Percentiles rank a stretch among this genome's conserved stretches.
Conservation (phyloP, 2,113 vertebrate species). For the Sylvilagus bachmani region DNA sequence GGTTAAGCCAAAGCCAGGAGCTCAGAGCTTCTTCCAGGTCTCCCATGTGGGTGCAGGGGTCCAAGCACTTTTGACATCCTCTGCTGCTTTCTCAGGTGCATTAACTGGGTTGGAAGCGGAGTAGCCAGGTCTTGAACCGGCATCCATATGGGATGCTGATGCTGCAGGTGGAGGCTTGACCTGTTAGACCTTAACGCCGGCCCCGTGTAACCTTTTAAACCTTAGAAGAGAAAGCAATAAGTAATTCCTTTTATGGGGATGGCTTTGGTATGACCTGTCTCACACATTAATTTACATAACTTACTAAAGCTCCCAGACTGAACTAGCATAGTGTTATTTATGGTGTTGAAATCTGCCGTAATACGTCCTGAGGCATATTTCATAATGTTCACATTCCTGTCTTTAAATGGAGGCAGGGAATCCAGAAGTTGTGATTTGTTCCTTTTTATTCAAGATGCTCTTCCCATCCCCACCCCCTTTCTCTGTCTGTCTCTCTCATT, state of each 20-base stretch:
- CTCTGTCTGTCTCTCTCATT: not conserved
- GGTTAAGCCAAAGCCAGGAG: no score
- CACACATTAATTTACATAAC: not conserved
- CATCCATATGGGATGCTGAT: no score
- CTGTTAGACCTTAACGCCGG: no score
- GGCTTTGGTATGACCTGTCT: not conserved
- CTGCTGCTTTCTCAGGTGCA: no score
- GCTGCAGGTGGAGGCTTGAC: no score
- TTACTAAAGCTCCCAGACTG: constrained; percentile 31
- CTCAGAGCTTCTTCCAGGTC: no score
- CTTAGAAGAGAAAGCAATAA: constrained; percentile 19
- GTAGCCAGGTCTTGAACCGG: no score
- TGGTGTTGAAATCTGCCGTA: not conserved
- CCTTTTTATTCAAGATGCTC: not conserved
- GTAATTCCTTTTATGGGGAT: not conserved
- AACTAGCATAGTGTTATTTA: constrained; percentile 6
- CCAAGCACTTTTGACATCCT: no score
- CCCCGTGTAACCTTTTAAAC: not conserved
- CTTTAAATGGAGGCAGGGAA: not conserved
- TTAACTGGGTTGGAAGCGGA: no score
- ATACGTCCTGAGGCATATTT: not conserved
- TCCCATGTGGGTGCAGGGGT: no score
- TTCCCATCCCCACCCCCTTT: not conserved
- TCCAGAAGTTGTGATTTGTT: not conserved
- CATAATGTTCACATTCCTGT: not conserved